Conservation (phyloP, 1,140 invertebrate genomes). For the Drosophila mojavensis region DNA sequence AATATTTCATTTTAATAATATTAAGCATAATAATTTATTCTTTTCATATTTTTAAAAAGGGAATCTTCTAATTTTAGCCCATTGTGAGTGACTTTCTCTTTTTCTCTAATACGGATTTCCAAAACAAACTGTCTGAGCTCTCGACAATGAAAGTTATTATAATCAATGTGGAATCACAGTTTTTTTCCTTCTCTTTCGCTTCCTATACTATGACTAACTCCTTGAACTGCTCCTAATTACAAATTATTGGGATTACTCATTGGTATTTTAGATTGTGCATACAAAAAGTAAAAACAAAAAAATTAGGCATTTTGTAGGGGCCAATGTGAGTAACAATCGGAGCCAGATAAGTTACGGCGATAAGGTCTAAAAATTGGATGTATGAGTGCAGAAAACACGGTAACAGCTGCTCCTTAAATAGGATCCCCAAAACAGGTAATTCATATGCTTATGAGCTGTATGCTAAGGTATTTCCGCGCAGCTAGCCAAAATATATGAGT, state of each 20-base stretch:
- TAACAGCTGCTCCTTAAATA: constrained; percentile 43
- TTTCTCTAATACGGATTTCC: constrained; percentile 13
- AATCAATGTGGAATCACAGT: constrained; percentile 14
- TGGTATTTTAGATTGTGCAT: constrained; percentile 48
- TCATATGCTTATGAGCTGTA: constrained; percentile 15
- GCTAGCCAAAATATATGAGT: constrained; percentile 24
- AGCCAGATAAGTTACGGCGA: constrained; percentile 43
- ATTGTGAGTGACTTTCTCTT: constrained; percentile 59
- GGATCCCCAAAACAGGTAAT: constrained; percentile 55
- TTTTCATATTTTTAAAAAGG: too few relatives aligned
- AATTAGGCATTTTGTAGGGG: constrained; percentile 19
- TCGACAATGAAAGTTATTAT: constrained; percentile 54
- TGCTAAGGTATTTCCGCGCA: constrained; percentile 45
- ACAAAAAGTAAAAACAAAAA: constrained; percentile 4
- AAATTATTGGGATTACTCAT: constrained; percentile 59
- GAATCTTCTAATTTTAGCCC: background rate
- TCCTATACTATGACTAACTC: constrained; percentile 25
- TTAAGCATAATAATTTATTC: background rate
- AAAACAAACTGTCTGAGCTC: constrained; percentile 40
- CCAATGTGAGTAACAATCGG: constrained; percentile 51
- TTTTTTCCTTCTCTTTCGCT: background rate
- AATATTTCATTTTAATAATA: background rate
- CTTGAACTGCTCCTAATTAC: constrained; percentile 57
- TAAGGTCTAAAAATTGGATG: constrained; percentile 19
- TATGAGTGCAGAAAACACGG: constrained; percentile 3